These are phyloP conservation scores for Diaphora mendica DNA, from an alignment of 2,888 invertebrate genomes.

Conservation along the genomic window DNA sequence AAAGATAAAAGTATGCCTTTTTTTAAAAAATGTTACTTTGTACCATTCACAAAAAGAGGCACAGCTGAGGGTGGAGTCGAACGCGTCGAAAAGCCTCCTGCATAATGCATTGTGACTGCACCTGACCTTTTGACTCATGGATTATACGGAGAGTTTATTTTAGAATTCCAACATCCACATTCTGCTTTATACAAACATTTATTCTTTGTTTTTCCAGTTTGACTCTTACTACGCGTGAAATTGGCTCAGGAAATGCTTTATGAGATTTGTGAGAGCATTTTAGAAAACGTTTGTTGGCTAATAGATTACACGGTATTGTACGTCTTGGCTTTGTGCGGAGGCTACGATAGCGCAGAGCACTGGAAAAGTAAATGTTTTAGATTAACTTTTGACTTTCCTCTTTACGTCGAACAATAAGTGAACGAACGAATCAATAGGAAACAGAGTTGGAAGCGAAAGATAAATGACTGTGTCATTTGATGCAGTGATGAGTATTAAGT, in stretches of 20 bases:
- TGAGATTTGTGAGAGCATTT: constrained; percentile 9
- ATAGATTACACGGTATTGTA: constrained; percentile 11
- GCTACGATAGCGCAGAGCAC: background rate
- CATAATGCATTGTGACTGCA: constrained; percentile 77
- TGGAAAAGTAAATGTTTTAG: background rate
- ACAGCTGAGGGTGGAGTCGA: constrained; percentile 51
- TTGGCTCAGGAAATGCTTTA: constrained; percentile 16
- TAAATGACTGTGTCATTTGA: background rate
- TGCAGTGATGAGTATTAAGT: background rate
- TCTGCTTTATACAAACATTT: background rate
- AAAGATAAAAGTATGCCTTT: background rate
- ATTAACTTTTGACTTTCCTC: background rate
- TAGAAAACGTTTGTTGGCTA: constrained; percentile 3
- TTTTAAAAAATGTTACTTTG: constrained; percentile 12
- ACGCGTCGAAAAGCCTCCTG: constrained; percentile 72
- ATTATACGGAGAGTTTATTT: constrained; percentile 67
- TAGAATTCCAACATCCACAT: constrained; percentile 12
- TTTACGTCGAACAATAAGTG: background rate
- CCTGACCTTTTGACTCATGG: constrained; percentile 65
- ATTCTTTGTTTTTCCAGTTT: constrained; percentile 21
- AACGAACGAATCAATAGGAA: background rate
- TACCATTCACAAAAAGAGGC: constrained; percentile 47
- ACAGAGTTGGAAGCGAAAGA: background rate
- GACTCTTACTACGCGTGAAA: constrained; percentile 23
- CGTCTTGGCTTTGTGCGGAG: background rate